Evolutionary conservation across 1,140 invertebrate species (phyloP).

Genomic region (Aphidius ervi): DNA sequence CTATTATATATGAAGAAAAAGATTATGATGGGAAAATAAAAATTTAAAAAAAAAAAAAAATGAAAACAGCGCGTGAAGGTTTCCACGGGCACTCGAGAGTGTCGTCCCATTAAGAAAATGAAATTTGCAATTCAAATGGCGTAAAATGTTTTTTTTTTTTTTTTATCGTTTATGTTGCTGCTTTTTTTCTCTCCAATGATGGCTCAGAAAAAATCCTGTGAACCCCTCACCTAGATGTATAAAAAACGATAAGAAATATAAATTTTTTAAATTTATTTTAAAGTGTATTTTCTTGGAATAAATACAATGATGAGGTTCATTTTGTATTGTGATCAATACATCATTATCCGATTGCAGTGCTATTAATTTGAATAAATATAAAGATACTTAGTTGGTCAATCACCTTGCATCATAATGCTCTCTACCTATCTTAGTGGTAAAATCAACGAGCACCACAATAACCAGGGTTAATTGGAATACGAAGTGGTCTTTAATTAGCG

Average conservation of each 20-base stretch:
- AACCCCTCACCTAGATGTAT: too few relatives aligned
- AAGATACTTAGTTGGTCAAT: too few relatives aligned
- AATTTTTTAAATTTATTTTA: too few relatives aligned
- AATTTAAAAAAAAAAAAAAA: neutral
- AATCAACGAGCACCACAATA: conserved; percentile 1
- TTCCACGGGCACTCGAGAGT: conserved; percentile 18
- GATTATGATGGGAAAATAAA: neutral
- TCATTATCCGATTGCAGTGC: too few relatives aligned
- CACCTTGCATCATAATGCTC: too few relatives aligned
- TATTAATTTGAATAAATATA: too few relatives aligned
- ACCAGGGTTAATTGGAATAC: conserved; percentile 14
- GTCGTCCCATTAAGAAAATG: conserved; percentile 28
- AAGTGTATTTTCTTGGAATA: too few relatives aligned
- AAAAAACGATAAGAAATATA: too few relatives aligned
- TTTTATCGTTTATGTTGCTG: conserved; percentile 8
- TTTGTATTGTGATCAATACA: too few relatives aligned
- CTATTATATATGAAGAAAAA: conserved; percentile 13
- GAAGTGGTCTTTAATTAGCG: conserved; percentile 19
- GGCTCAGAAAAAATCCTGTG: neutral
- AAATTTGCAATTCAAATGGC: conserved; percentile 29
- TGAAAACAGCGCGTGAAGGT: conserved; percentile 18
- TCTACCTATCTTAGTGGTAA: neutral
- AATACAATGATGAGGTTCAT: too few relatives aligned
- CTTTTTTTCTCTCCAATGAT: conserved; percentile 1
- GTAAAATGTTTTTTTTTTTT: conserved; percentile 22